These are phyloP conservation scores for Pelusios castaneus DNA, from an alignment of 2,113 vertebrate genomes.

Conservation along the genomic window DNA sequence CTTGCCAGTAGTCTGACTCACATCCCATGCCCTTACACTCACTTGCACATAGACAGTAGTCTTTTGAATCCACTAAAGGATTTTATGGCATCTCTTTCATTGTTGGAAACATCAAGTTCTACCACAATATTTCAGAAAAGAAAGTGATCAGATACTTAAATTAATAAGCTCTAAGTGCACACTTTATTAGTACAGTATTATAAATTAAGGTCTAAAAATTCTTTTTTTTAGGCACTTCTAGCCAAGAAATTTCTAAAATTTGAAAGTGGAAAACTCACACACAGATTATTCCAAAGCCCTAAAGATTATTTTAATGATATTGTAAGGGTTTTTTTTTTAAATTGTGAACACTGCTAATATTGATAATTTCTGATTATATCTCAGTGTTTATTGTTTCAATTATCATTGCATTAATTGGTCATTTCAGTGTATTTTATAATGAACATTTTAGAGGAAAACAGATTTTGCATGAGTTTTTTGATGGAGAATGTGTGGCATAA, in stretches of 20 bases:
- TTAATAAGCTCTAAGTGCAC: background rate
- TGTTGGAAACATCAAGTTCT: background rate
- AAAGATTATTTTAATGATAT: background rate
- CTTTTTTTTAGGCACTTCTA: background rate
- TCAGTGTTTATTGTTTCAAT: background rate
- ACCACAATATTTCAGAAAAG: background rate
- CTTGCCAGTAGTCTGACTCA: background rate
- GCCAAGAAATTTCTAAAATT: background rate
- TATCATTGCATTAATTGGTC: background rate
- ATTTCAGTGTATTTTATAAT: background rate
- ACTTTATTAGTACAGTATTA: background rate
- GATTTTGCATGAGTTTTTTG: background rate
- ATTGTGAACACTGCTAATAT: background rate
- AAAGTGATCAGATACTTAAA: background rate
- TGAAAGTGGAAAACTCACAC: background rate
- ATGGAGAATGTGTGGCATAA: background rate
- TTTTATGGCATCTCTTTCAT: background rate
- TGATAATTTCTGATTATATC: background rate
- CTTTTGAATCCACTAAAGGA: background rate
- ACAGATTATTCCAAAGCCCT: background rate
- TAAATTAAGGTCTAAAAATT: background rate
- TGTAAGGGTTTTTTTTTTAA: background rate
- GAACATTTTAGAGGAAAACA: background rate
- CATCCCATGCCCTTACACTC: background rate
- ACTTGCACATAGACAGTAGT: background rate